These are phyloP conservation scores for Drosophila grimshawi DNA, from an alignment of 1,140 invertebrate species.

Conservation along the genomic window DNA sequence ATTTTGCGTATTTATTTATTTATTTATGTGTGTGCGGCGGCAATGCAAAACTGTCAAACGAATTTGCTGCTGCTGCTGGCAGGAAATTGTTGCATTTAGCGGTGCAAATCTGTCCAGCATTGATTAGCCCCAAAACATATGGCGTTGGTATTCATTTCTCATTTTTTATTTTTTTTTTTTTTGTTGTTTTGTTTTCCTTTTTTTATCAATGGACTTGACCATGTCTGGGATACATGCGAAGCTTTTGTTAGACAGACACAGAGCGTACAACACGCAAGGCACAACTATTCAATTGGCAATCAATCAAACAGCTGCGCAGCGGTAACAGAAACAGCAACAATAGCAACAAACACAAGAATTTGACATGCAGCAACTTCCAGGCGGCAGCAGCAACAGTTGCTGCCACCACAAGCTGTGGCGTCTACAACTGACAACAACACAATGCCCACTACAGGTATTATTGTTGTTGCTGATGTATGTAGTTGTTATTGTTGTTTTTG, in stretches of 20 bases:
- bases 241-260: constrained; percentile 63
- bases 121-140: constrained; percentile 53
- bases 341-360: constrained; percentile 55
- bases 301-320: constrained; percentile 81
- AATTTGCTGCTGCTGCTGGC: constrained; percentile 37
- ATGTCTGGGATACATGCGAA: constrained; percentile 55
- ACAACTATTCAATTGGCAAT: constrained; percentile 74
- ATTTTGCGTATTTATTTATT: constrained; percentile 70
- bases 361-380: constrained; percentile 73
- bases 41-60: constrained; percentile 60
- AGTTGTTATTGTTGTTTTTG: constrained; percentile 18
- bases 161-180: not conserved
- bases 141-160: constrained; percentile 14
- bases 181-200: not conserved
- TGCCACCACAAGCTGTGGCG: constrained; percentile 71
- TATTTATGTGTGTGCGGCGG: constrained; percentile 62
- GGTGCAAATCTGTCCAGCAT: constrained; percentile 52
- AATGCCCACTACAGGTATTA: constrained; percentile 42
- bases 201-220: constrained; percentile 52
- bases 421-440: constrained; percentile 69
- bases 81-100: constrained; percentile 53
- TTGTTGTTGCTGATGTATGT: constrained; percentile 36
- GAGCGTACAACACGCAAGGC: constrained; percentile 48
- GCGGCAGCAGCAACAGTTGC: constrained; percentile 76
- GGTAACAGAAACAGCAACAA: constrained; percentile 53